Evolutionary conservation across 2,888 invertebrate species (phyloP).

Genomic region (Protodeltote pygarga): DNA sequence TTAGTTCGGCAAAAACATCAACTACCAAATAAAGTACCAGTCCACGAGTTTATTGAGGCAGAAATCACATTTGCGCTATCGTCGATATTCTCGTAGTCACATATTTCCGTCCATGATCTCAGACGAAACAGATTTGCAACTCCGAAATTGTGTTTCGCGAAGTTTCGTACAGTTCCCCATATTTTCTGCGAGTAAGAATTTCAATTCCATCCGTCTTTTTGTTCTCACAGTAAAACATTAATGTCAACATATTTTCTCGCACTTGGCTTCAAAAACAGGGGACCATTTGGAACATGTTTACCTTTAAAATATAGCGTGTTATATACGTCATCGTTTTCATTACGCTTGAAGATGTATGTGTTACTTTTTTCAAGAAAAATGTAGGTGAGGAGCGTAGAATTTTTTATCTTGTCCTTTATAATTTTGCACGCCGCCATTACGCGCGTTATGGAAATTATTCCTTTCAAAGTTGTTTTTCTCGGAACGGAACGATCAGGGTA

Average conservation of each 20-base stretch:
- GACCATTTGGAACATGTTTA: constrained; percentile 34
- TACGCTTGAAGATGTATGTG: constrained; percentile 28
- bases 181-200: constrained; percentile 28
- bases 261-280: constrained; percentile 31
- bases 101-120: constrained; percentile 8
- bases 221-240: constrained; percentile 34
- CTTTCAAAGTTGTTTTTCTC: too few relatives aligned
- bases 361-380: constrained; percentile 29
- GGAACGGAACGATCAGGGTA: too few relatives aligned
- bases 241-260: constrained; percentile 44
- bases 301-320: constrained; percentile 31
- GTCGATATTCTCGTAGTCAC: neutral
- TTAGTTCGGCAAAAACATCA: neutral
- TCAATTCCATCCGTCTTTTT: constrained; percentile 38
- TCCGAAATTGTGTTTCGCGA: constrained; percentile 34
- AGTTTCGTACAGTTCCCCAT: constrained; percentile 12
- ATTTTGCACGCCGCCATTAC: neutral
- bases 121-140: constrained; percentile 40
- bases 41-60: neutral
- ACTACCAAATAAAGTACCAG: neutral
- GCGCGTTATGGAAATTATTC: too few relatives aligned
- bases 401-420: constrained; percentile 1
- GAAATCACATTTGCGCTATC: constrained; percentile 10
- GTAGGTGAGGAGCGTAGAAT: neutral
- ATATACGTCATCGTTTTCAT: constrained; percentile 38